Conservation (phyloP, 2,888 invertebrate species). For the Ctenicera cuprea region DNA sequence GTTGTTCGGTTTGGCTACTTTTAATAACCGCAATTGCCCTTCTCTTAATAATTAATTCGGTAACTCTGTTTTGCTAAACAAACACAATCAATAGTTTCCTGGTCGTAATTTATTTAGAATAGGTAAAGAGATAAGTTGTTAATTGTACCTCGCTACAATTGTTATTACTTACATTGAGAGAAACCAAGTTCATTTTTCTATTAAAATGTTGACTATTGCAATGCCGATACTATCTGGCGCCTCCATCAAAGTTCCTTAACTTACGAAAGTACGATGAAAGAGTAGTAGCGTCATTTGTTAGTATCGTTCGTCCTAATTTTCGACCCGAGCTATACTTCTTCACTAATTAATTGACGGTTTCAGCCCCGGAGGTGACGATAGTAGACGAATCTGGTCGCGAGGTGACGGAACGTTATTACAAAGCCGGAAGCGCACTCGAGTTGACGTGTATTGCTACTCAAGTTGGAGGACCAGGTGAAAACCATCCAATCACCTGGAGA, state of each 20-base stretch:
- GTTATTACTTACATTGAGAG: neutral
- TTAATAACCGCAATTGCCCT: constrained; percentile 1
- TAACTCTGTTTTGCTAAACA: neutral
- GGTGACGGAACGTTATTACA: constrained; percentile 77
- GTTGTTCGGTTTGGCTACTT: constrained; percentile 25
- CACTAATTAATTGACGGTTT: constrained; percentile 49
- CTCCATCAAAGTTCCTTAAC: constrained; percentile 16
- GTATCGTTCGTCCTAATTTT: constrained; percentile 36
- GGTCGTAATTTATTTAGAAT: neutral
- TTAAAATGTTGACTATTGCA: too few relatives aligned
- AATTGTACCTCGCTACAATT: too few relatives aligned
- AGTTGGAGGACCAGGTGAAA: constrained; percentile 71
- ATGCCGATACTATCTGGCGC: neutral
- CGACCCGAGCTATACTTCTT: constrained; percentile 29
- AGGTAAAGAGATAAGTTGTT: too few relatives aligned
- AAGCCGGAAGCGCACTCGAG: constrained; percentile 76
- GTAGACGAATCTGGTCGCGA: constrained; percentile 77
- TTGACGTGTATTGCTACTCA: constrained; percentile 75
- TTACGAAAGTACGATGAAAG: constrained; percentile 28
- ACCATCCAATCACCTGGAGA: constrained; percentile 73
- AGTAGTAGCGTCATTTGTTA: constrained; percentile 35
- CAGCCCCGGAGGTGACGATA: constrained; percentile 77
- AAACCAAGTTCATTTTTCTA: too few relatives aligned
- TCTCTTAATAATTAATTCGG: constrained; percentile 4
- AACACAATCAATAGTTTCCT: neutral